Evolutionary conservation across 2,113 vertebrate genomes (phyloP).

Genomic region (Antigone vipio): DNA sequence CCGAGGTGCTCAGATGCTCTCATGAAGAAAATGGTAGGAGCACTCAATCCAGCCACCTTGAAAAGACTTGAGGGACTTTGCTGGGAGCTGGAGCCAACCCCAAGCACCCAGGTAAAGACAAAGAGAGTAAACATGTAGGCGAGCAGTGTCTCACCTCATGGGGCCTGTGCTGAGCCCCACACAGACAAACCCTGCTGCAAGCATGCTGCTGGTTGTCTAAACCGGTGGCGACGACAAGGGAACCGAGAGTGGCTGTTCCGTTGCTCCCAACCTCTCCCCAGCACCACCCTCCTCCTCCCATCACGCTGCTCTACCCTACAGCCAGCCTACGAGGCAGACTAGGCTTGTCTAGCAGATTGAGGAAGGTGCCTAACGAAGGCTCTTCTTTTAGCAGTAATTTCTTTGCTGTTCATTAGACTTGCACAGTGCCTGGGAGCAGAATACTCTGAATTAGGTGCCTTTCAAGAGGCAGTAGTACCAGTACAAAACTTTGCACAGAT

Average conservation of each 20-base stretch:
- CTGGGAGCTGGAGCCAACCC: background rate
- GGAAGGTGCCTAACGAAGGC: background rate
- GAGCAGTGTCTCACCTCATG: background rate
- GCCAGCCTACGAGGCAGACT: background rate
- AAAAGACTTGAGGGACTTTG: background rate
- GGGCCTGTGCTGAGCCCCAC: background rate
- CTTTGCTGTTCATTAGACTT: background rate
- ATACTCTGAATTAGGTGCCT: background rate
- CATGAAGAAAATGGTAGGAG: background rate
- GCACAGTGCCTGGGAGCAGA: background rate
- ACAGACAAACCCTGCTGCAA: background rate
- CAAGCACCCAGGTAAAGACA: background rate
- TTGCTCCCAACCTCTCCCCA: background rate
- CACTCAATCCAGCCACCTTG: background rate
- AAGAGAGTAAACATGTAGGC: rapidly evolving
- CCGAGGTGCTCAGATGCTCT: background rate
- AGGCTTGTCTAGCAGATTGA: too few species aligned
- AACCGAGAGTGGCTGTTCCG: background rate
- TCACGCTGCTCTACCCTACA: background rate
- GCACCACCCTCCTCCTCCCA: background rate
- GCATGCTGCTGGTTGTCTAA: background rate
- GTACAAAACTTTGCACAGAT: background rate
- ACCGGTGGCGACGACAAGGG: background rate
- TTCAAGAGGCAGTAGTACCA: background rate
- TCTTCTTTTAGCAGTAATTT: background rate